Base-by-base conservation (phyloP, 1,140 invertebrate genomes). In the Cydia splendana region DNA sequence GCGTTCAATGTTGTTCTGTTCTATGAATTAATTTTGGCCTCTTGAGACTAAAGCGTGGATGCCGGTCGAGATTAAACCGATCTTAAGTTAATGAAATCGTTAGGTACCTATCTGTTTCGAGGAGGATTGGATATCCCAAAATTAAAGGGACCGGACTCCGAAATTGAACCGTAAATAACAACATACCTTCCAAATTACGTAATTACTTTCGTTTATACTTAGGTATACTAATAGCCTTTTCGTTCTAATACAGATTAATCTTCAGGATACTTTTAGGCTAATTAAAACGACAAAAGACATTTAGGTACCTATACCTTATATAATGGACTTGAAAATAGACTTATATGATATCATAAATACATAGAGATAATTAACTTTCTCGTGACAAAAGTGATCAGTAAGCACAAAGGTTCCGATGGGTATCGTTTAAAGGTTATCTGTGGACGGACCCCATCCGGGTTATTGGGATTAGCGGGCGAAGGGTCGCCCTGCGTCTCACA, bases 1-100 rank as follows among this genome's bases (percentile, higher is more conserved):
- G 2, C 67, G 57, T 79, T 82, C 75, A 78, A 83, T 87, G 84
- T 88, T 86, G 85, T 84, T 88, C 84, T 89, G 87, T 90, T 90
- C 85, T 90, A 90, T 85, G 88, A 88, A 89, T 91, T 91, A 91
- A 91, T 88, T 91, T 86, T 65, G 80, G 83, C 88, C 87, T 89
- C 89, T 91, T 85, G 89, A 91, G 87, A 86, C 80, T 80, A 75
- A 38, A 83, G 74, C 75, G 81, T 74, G 75, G 78, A 77, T 81
- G 74, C 82, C 78, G 79, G 80, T 82, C 81, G 79, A 87, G 85
- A 91, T 91, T 89, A 85, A 86, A 84, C 85, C 84, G 82, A 85
- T 91, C 83, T 84, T 75, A 78, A 82, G 81, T 81, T 86, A 88
- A 90, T 88, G 77, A 87, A 87, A 82, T 83, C 77, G 74, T 82